phyloP scores from a whole-genome alignment of 2,113 vertebrate genomes.

The Ochotona curzoniae region DNA sequence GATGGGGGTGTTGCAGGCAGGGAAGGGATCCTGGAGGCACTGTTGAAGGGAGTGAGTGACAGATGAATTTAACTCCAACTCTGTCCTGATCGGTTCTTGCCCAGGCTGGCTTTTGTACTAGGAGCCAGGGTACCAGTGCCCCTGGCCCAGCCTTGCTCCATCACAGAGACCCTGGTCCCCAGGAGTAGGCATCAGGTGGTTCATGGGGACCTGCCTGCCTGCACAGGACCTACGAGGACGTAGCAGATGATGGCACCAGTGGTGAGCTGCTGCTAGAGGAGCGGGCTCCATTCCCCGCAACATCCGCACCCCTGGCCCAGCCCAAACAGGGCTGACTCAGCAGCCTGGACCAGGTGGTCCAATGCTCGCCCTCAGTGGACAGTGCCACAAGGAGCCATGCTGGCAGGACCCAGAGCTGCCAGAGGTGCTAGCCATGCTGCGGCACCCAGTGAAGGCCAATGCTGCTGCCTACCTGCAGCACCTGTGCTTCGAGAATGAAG shows the following conservation, averaged over 20 bases:
- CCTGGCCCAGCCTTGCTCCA: not conserved
- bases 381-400: slow-evolving; percentile 96
- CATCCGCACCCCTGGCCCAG: slow-evolving; percentile 94
- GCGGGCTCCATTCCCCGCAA: slow-evolving; percentile 92
- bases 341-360: slow-evolving; percentile 93
- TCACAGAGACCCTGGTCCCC: too few species aligned
- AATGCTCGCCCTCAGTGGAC: slow-evolving; percentile 94
- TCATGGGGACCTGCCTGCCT: not conserved
- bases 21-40: not conserved
- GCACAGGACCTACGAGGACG: slow-evolving; percentile 93
- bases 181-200: too few species aligned
- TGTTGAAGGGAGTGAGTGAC: not conserved
- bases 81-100: too few species aligned
- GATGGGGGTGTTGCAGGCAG: not conserved
- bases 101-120: too few species aligned
- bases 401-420: slow-evolving; percentile 98
- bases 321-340: slow-evolving; percentile 97
- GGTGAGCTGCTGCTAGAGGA: slow-evolving; percentile 92
- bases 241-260: slow-evolving; percentile 82
- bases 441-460: slow-evolving; percentile 97
- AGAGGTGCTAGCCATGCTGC: slow-evolving; percentile 98
- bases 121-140: not conserved
- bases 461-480: slow-evolving; percentile 98
- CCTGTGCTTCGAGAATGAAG: slow-evolving; percentile 98
- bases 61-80: too few species aligned